A percentile compares a stretch with the other conserved stretches of the same genome.
Conservation (phyloP, 1,140 invertebrate genomes). For the Zaprionus nigranus region DNA sequence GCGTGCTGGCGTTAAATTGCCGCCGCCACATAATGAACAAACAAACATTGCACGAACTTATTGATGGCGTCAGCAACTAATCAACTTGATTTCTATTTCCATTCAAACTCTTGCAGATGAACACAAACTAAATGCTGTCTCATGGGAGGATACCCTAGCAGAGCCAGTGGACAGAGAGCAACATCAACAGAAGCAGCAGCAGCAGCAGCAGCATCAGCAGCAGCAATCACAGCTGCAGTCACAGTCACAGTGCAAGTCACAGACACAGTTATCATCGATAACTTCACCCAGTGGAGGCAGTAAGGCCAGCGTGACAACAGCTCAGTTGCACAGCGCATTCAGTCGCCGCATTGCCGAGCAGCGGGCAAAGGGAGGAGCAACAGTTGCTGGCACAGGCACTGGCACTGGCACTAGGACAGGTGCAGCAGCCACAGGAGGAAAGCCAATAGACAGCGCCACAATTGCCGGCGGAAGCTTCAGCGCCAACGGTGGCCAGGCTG, state of each 20-base stretch:
- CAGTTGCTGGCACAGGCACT: constrained; percentile 46
- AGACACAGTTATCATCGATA: constrained; percentile 12
- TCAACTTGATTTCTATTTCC: background rate
- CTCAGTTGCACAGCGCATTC: constrained; percentile 73
- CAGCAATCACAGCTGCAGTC: constrained; percentile 30
- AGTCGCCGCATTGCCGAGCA: constrained; percentile 69
- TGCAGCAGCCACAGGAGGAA: constrained; percentile 26
- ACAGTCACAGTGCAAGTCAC: constrained; percentile 18
- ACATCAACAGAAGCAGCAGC: constrained; percentile 36
- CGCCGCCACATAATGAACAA: constrained; percentile 5
- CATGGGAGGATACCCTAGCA: constrained; percentile 79
- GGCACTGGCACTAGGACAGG: constrained; percentile 24
- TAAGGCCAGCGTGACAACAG: constrained; percentile 65
- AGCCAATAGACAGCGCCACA: constrained; percentile 62
- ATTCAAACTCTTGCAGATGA: constrained; percentile 63
- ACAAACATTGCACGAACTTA: background rate
- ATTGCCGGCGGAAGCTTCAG: constrained; percentile 83
- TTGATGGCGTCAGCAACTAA: constrained; percentile 13
- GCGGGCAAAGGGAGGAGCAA: constrained; percentile 34
- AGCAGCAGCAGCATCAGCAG: constrained; percentile 11
- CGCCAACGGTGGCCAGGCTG: constrained; percentile 81
- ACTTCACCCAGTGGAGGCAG: constrained; percentile 6
- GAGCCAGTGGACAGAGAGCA: constrained; percentile 44
- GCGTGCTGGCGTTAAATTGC: constrained; percentile 11
- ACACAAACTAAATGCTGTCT: constrained; percentile 77